phyloP scores from a whole-genome alignment of 1,140 invertebrate genomes.

The Heliothis subflexa region DNA sequence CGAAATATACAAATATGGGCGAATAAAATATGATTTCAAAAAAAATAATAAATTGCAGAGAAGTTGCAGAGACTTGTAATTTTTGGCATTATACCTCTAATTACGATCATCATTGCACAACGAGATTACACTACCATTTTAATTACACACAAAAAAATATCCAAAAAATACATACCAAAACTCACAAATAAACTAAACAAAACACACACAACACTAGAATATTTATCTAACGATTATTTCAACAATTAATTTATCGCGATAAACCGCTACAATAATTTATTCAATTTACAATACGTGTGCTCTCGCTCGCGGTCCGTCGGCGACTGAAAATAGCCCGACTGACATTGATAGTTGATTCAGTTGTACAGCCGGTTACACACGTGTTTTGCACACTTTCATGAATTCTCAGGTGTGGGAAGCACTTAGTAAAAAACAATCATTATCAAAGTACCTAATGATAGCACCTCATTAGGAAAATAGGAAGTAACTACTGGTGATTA shows the following conservation, averaged over 20 bases:
- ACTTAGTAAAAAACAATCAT: too few relatives aligned
- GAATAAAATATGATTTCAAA: too few relatives aligned
- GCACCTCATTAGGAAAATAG: too few relatives aligned
- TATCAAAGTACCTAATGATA: too few relatives aligned
- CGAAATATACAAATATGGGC: too few relatives aligned
- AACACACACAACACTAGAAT: constrained; percentile 1
- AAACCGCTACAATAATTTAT: background rate
- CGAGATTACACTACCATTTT: background rate
- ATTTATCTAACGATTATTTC: background rate
- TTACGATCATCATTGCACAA: background rate
- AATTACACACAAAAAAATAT: background rate
- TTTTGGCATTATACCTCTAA: background rate
- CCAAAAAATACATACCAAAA: constrained; percentile 7
- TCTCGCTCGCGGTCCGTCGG: background rate
- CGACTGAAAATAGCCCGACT: constrained; percentile 29
- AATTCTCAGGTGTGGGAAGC: background rate
- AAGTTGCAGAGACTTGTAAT: too few relatives aligned
- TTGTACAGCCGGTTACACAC: background rate
- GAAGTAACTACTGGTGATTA: too few relatives aligned
- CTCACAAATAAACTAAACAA: background rate
- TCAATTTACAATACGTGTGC: background rate
- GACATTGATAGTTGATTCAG: constrained; percentile 33
- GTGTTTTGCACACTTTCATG: constrained; percentile 20
- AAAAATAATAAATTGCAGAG: too few relatives aligned
- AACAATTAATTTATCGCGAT: constrained; percentile 3